These are phyloP conservation scores for Procambarus virginalis DNA, from an alignment of 1,140 invertebrate genomes.

Conservation along the genomic window DNA sequence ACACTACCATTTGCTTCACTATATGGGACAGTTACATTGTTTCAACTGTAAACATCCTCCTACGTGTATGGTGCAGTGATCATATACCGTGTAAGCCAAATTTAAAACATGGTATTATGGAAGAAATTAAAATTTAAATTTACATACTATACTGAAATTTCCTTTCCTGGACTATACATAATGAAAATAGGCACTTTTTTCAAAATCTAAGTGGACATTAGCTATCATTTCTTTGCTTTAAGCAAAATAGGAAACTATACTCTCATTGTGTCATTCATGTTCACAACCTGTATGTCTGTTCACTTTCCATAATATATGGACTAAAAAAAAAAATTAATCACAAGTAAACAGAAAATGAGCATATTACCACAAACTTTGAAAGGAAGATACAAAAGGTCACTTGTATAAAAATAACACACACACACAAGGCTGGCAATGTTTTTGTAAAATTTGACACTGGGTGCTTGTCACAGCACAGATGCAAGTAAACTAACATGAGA, in stretches of 20 bases:
- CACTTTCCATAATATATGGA: slow-evolving; percentile 38
- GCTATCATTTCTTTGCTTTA: slow-evolving; percentile 43
- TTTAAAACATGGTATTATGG: slow-evolving; percentile 31
- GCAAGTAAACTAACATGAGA: slow-evolving; percentile 12
- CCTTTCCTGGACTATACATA: slow-evolving; percentile 55
- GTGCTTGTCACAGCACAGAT: slow-evolving; percentile 38
- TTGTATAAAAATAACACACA: slow-evolving; percentile 68
- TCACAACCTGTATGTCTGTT: slow-evolving; percentile 60
- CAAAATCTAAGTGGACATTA: slow-evolving; percentile 59
- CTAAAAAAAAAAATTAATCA: slow-evolving; percentile 39
- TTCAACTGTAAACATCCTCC: slow-evolving; percentile 32
- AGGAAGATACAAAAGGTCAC: slow-evolving; percentile 47
- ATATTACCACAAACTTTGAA: slow-evolving; percentile 27
- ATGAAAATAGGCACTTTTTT: slow-evolving; percentile 63
- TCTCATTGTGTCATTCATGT: slow-evolving; percentile 50
- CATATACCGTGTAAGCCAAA: slow-evolving; percentile 57
- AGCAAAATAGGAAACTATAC: slow-evolving; percentile 42
- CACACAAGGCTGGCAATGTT: slow-evolving; percentile 60
- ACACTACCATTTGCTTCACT: slow-evolving; percentile 47
- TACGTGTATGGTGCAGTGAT: slow-evolving; percentile 55
- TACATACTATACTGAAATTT: slow-evolving; percentile 28
- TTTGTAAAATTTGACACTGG: slow-evolving; percentile 53
- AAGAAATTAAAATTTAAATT: slow-evolving; percentile 29
- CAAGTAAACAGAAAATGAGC: neutral
- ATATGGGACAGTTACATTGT: slow-evolving; percentile 41